phyloP scores from a whole-genome alignment of 1,140 invertebrate species.

The Hylaeus anthracinus region DNA sequence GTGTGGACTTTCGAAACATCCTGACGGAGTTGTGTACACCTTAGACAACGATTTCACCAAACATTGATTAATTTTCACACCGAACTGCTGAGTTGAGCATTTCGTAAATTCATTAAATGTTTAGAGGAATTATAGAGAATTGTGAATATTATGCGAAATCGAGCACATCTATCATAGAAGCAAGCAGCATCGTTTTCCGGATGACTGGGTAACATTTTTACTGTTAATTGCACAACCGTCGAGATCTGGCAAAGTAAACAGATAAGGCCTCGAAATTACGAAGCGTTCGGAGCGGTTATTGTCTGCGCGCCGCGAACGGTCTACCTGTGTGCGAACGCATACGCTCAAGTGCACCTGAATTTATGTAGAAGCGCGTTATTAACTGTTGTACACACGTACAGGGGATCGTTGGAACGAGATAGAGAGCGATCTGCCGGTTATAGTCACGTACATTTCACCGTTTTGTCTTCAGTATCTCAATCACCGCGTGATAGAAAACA shows the following conservation, averaged over 20 bases:
- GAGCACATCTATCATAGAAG: too few species aligned
- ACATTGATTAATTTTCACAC: too few species aligned
- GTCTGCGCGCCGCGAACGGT: slow-evolving; percentile 34
- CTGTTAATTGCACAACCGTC: slow-evolving; percentile 55
- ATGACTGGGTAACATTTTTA: slow-evolving; percentile 11
- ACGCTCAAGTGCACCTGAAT: slow-evolving; percentile 26
- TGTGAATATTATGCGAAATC: too few species aligned
- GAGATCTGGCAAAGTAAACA: slow-evolving; percentile 55
- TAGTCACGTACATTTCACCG: slow-evolving; percentile 45
- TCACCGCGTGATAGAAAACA: slow-evolving; percentile 3
- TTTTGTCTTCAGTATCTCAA: slow-evolving; percentile 36
- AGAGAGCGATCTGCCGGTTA: slow-evolving; percentile 46
- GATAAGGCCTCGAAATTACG: slow-evolving; percentile 60
- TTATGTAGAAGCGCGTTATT: slow-evolving; percentile 28
- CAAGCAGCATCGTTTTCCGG: not conserved
- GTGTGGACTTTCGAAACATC: too few species aligned
- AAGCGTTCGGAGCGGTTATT: slow-evolving; percentile 34
- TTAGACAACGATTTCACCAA: too few species aligned
- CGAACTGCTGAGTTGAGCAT: too few species aligned
- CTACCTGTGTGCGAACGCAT: not conserved
- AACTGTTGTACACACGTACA: slow-evolving; percentile 1
- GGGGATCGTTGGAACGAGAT: slow-evolving; percentile 50
- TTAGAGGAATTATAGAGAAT: too few species aligned
- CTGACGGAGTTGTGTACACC: too few species aligned
- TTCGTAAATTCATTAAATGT: too few species aligned